A percentile compares a stretch with the other conserved stretches of the same genome.
Conservation (phyloP, 2,797 vertebrate genomes). For the Platyrinchus mystaceus region DNA sequence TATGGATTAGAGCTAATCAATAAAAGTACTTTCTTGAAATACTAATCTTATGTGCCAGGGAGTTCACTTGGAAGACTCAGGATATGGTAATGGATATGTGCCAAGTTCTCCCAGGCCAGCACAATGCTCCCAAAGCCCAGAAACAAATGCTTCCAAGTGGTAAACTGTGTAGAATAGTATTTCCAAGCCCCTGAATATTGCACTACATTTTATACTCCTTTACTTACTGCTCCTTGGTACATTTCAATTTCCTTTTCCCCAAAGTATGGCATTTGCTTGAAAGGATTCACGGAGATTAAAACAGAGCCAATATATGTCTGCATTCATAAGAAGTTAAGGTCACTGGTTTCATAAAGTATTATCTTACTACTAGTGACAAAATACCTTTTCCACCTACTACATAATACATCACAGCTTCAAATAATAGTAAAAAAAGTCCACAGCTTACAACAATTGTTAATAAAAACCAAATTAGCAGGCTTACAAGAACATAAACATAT, state of each 20-base stretch:
- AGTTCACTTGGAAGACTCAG: not conserved
- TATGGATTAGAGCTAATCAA: not conserved
- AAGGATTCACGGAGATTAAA: conserved; percentile 96
- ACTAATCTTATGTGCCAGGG: not conserved
- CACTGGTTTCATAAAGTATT: not conserved
- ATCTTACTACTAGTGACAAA: not conserved
- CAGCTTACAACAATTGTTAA: not conserved
- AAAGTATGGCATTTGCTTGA: conserved; percentile 99
- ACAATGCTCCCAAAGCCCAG: not conserved
- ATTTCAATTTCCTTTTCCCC: conserved; percentile 97
- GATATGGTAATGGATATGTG: not conserved
- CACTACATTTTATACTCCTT: not conserved
- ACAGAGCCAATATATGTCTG: conserved; percentile 98
- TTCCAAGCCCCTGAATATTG: not conserved
- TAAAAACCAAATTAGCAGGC: not conserved
- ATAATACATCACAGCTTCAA: not conserved
- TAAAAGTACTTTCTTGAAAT: not conserved
- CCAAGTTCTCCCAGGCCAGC: not conserved
- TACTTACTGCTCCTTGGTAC: conserved; percentile 98
- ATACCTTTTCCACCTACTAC: not conserved
- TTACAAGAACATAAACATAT: not conserved
- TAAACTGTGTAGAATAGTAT: not conserved
- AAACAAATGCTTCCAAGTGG: not conserved
- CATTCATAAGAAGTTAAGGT: conserved; percentile 78
- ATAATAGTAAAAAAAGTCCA: not conserved